Percentiles rank a stretch among this genome's conserved stretches.
Evolutionary conservation across 2,888 invertebrate species (phyloP).

Genomic region (Andrena dorsata): DNA sequence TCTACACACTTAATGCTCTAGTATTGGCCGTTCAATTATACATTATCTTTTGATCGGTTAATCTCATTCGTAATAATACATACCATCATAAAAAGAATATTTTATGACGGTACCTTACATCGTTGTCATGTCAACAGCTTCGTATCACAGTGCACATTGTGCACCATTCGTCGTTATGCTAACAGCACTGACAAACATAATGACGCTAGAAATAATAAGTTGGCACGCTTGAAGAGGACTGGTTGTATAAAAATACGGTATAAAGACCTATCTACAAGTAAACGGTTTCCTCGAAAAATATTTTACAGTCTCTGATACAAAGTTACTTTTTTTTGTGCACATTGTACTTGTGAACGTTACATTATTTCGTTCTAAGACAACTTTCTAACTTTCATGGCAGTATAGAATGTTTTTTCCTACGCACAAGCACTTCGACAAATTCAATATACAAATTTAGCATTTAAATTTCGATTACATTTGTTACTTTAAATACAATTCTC

Average conservation of each 20-base stretch:
- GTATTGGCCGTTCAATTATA: conserved; percentile 77
- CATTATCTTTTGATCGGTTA: conserved; percentile 34
- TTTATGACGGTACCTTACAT: background rate
- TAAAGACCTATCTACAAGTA: conserved; percentile 54
- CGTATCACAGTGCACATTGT: conserved; percentile 64
- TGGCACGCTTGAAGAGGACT: conserved; percentile 64
- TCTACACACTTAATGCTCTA: conserved; percentile 81
- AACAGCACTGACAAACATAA: conserved; percentile 35
- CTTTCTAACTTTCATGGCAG: background rate
- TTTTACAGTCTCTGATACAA: background rate
- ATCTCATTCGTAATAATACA: conserved; percentile 38
- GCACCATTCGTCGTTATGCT: conserved; percentile 53
- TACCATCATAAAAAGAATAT: conserved; percentile 10
- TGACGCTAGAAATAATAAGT: conserved; percentile 47
- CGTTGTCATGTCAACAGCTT: conserved; percentile 1
- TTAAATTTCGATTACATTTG: background rate
- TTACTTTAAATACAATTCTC: conserved; percentile 25
- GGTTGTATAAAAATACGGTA: conserved; percentile 63
- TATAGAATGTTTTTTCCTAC: conserved; percentile 1
- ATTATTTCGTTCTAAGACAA: background rate
- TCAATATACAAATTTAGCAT: conserved; percentile 19
- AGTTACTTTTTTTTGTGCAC: background rate
- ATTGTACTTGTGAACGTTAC: background rate
- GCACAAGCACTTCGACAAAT: conserved; percentile 22
- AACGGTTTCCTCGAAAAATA: conserved; percentile 43